Evolutionary conservation across 2,113 vertebrate species (phyloP).

Genomic region (Xyliphius kryptos): DNA sequence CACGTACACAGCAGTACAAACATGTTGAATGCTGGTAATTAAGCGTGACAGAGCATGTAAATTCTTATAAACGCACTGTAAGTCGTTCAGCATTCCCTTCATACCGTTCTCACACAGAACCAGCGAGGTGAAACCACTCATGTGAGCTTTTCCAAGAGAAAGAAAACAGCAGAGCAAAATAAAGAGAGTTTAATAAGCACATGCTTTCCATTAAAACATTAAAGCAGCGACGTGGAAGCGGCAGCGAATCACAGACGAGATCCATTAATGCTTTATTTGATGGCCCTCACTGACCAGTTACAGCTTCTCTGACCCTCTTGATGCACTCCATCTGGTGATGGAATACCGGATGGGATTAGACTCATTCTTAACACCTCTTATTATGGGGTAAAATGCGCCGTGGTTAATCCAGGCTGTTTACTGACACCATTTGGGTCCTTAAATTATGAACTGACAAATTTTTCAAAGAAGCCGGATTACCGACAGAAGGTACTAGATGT

Average conservation of each 20-base stretch:
- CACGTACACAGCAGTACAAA: no score
- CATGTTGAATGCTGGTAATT: no score
- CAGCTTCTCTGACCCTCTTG: neutral
- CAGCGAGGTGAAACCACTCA: neutral
- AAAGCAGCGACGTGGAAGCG: constrained; percentile 32
- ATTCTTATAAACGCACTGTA: neutral
- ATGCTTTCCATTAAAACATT: constrained; percentile 20
- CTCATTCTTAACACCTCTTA: neutral
- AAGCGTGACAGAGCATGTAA: neutral
- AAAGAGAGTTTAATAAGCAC: constrained; percentile 6
- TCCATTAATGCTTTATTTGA: constrained; percentile 2
- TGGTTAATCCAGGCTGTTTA: neutral
- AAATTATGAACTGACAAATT: no score
- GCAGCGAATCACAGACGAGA: constrained; percentile 4
- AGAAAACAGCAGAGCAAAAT: neutral
- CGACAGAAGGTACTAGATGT: no score
- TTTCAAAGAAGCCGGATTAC: no score
- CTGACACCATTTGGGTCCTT: no score
- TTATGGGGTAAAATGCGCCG: neutral
- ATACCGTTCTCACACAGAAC: neutral
- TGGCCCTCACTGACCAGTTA: neutral
- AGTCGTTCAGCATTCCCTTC: neutral
- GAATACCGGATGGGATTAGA: constrained; percentile 1
- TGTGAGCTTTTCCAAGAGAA: constrained; percentile 1
- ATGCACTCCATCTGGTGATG: constrained; percentile 1